Evolutionary conservation across 2,797 vertebrate species (phyloP).

Genomic region (Distichodus sexfasciatus): DNA sequence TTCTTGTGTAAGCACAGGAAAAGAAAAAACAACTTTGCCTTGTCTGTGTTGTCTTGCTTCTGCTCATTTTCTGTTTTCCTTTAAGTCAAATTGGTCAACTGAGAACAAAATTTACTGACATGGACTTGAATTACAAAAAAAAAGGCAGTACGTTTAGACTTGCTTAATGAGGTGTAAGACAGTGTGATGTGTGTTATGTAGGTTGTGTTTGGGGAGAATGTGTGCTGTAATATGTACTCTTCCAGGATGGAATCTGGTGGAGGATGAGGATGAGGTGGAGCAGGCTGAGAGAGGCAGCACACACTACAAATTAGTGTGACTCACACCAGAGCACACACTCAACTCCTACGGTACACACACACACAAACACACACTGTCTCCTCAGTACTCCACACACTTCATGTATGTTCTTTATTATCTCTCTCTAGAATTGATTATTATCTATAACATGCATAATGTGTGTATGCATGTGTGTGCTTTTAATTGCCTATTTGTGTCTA

Average conservation of each 20-base stretch:
- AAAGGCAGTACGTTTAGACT: conserved; percentile 28
- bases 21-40: too few species aligned
- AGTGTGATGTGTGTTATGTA: too few species aligned
- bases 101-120: conserved; percentile 1
- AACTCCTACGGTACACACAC: conserved; percentile 62
- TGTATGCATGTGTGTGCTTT: background rate
- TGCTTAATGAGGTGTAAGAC: background rate
- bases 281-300: conserved; percentile 54
- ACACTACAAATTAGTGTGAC: conserved; percentile 47
- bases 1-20: background rate
- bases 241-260: conserved; percentile 62
- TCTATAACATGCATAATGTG: background rate
- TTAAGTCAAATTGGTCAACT: background rate
- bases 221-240: conserved; percentile 19
- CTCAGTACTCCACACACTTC: background rate
- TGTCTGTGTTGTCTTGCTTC: too few species aligned
- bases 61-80: too few species aligned
- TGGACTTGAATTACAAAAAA: conserved; percentile 15
- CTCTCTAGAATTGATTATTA: too few species aligned
- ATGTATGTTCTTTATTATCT: background rate
- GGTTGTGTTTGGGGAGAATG: too few species aligned
- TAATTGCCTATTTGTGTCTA: conserved; percentile 19
- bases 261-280: conserved; percentile 49
- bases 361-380: background rate
- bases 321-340: conserved; percentile 51